These are phyloP conservation scores for Aplidium turbinatum DNA, from an alignment of 23 tunicate species.

Conservation along the genomic window DNA sequence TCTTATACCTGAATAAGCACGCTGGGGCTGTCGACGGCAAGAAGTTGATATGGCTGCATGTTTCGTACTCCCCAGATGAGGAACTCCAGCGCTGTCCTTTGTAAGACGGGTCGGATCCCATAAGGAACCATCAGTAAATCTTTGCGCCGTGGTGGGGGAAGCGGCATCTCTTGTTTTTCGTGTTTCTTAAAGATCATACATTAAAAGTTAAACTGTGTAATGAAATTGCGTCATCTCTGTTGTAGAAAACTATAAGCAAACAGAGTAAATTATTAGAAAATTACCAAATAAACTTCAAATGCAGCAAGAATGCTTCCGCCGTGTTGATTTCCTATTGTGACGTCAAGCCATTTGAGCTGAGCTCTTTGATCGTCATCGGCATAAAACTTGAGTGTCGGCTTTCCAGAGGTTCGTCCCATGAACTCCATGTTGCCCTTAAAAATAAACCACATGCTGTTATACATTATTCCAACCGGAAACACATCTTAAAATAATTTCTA, in stretches of 20 bases:
- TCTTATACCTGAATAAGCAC: slow-evolving; percentile 66
- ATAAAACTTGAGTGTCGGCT: slow-evolving; percentile 44
- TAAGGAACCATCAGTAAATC: slow-evolving; percentile 71
- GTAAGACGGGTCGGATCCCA: slow-evolving; percentile 77
- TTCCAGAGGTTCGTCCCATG: slow-evolving; percentile 68
- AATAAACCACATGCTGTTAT: too few species aligned
- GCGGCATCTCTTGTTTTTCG: slow-evolving; percentile 57
- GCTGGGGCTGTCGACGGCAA: slow-evolving; percentile 74
- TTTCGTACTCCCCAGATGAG: slow-evolving; percentile 80
- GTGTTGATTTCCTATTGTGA: slow-evolving; percentile 37
- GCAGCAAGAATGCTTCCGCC: slow-evolving; percentile 75
- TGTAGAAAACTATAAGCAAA: not conserved
- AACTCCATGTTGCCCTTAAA: slow-evolving; percentile 80
- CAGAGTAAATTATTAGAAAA: not conserved
- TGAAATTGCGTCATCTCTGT: not conserved
- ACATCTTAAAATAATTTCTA: too few species aligned
- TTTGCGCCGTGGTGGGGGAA: slow-evolving; percentile 43
- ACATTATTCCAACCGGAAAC: too few species aligned
- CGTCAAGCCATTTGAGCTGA: slow-evolving; percentile 37
- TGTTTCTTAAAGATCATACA: slow-evolving; percentile 38
- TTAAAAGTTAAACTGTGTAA: not conserved
- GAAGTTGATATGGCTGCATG: slow-evolving; percentile 66
- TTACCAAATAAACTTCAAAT: slow-evolving; percentile 68
- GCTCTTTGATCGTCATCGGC: slow-evolving; percentile 39
- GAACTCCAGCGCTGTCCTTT: slow-evolving; percentile 68